A percentile compares a stretch with the other conserved stretches of the same genome.
These are phyloP conservation scores for Graptemys geographica DNA, from an alignment of 2,797 vertebrate species.

Conservation along the genomic window DNA sequence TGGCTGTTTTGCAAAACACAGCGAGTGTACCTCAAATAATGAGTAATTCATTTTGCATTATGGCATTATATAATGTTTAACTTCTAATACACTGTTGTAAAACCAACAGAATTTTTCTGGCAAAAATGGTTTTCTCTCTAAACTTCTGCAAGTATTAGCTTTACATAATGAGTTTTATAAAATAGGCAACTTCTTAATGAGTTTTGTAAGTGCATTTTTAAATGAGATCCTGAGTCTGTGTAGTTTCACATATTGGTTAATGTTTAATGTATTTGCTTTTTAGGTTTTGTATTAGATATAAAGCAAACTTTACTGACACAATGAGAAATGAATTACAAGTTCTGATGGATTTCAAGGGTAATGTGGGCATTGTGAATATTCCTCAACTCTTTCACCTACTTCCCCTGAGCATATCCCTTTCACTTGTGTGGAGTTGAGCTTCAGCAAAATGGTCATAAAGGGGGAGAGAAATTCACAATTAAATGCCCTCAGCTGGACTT, in stretches of 20 bases:
- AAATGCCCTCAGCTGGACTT: background rate
- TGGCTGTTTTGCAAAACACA: background rate
- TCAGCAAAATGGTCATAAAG: fast-evolving
- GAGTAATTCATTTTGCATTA: background rate
- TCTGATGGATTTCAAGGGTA: background rate
- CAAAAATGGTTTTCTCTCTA: background rate
- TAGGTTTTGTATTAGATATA: background rate
- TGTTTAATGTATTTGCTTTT: background rate
- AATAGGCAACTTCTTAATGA: background rate
- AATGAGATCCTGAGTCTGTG: background rate
- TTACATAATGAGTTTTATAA: background rate
- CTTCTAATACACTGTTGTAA: background rate
- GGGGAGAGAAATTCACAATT: background rate
- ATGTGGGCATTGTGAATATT: background rate
- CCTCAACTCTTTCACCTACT: fast-evolving
- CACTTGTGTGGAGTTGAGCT: background rate
- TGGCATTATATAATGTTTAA: background rate
- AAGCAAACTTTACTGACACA: fast-evolving
- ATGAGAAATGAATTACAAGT: fast-evolving
- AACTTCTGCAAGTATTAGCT: background rate
- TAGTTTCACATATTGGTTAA: background rate
- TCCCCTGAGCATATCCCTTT: fast-evolving
- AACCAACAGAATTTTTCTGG: background rate
- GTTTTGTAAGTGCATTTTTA: background rate
- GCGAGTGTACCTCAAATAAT: background rate